Percentiles rank a stretch among this genome's conserved stretches.
phyloP scores from a whole-genome alignment of 2,113 vertebrate species.

The Xiphorhynchus elegans region DNA sequence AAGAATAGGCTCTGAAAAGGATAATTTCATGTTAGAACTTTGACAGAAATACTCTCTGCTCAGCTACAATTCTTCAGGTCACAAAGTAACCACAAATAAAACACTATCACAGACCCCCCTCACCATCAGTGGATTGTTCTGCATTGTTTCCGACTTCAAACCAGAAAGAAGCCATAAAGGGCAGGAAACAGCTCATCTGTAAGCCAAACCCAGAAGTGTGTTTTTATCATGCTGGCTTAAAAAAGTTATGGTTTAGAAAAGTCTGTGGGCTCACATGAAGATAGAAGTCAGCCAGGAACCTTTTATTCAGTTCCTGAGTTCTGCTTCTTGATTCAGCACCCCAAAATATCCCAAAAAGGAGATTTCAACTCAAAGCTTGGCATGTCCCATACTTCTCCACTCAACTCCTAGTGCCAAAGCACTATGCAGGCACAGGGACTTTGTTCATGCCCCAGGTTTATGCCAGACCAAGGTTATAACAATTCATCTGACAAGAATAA shows the following conservation, averaged over 20 bases:
- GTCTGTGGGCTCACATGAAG: neutral
- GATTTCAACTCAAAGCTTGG: neutral
- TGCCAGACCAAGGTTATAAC: neutral
- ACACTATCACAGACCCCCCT: neutral
- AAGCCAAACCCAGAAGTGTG: neutral
- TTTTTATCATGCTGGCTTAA: neutral
- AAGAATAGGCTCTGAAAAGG: neutral
- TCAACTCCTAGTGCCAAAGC: neutral
- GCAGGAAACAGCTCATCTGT: conserved; percentile 1
- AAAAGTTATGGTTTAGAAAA: neutral
- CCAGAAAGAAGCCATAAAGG: conserved; percentile 2
- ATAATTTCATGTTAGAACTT: neutral
- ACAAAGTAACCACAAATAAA: neutral
- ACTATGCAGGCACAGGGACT: neutral
- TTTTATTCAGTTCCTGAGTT: neutral
- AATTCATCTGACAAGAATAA: neutral
- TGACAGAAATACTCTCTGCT: neutral
- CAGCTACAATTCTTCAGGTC: neutral
- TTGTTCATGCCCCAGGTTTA: neutral
- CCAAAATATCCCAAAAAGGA: neutral
- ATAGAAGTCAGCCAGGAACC: neutral
- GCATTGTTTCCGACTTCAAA: neutral
- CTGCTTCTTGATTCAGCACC: neutral
- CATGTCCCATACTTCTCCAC: rapidly evolving
- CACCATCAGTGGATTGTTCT: neutral